Evolutionary conservation across 2,797 vertebrate genomes (phyloP), one percentile per base, ranked within the genome.

Genomic region (Megaceryle alcyon): DNA sequence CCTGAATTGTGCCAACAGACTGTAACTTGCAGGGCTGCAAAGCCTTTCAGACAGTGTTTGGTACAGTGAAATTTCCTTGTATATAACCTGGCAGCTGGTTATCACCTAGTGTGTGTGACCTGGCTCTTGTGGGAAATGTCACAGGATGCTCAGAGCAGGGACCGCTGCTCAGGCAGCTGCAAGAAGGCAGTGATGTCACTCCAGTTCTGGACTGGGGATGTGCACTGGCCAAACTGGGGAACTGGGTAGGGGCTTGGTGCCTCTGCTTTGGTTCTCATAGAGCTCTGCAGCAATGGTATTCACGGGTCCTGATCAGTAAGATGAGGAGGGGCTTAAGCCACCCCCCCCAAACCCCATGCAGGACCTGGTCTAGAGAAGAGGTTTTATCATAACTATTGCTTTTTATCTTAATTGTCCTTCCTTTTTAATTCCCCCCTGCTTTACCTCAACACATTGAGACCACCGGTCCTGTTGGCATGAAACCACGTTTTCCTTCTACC

Each of bases 111-210:
- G 9, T 0, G 8, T 18, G 59, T 46, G 33, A 10, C 39, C 21
- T 14, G 51, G 44, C 71, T 63, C 64, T 5, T 22, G 60, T 0
- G 43, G 78, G 71, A 57, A 28, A 43, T 0, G 11, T 15, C 53
- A 12, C 2, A 4, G 43, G 51, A 6, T 0, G 9, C 21, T 12
- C 14, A 15, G 59, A 54, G 41, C 3, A 0, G 28, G 54, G 33
- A 3, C 39, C 0, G 14, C 18, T 13, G 14, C 20, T 43, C 9
- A 5, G 33, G 65, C 44, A n/a, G 31, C 1, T 4, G 69, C 65
- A 48, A 9, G 20, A 33, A 17, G 20, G 22, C 3, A 7, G 14
- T 1, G 3, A 9, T 17, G 29, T 25, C 68, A 49, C 6, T 10
- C 23, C 60, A 31, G 33, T 22, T 77, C 15, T 2, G 2, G 9